A percentile compares a stretch with the other conserved stretches of the same genome.
Conservation (phyloP, 2,888 invertebrate genomes). For the Rhyacophila evoluta region DNA sequence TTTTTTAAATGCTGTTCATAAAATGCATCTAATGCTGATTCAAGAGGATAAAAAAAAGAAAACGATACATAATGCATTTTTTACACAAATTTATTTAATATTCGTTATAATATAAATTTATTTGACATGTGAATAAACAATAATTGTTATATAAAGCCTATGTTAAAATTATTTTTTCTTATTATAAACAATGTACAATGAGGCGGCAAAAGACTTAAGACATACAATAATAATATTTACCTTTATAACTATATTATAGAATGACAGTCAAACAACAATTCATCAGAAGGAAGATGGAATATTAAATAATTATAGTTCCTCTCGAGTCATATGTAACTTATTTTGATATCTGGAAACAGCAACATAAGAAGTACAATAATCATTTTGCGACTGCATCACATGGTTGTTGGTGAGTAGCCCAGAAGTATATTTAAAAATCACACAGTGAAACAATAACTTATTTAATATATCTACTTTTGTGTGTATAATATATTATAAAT, state of each 20-base stretch:
- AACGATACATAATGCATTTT: constrained; percentile 42
- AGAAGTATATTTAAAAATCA: no score
- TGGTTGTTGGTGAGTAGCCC: no score
- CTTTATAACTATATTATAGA: constrained; percentile 5
- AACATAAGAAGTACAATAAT: no score
- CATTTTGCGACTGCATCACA: no score
- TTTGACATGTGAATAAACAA: constrained; percentile 53
- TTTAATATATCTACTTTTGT: no score
- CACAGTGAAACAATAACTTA: no score
- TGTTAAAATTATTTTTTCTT: constrained; percentile 47
- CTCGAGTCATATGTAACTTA: neutral
- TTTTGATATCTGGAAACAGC: no score
- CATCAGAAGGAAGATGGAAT: neutral
- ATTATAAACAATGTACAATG: constrained; percentile 38
- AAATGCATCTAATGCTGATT: no score
- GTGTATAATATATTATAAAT: no score
- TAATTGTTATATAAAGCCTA: constrained; percentile 51
- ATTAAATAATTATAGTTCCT: constrained; percentile 28
- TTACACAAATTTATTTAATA: constrained; percentile 54
- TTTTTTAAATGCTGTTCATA: no score
- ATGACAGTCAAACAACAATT: neutral
- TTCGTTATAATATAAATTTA: constrained; percentile 53
- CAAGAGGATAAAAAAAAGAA: constrained; percentile 38
- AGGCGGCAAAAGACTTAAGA: constrained; percentile 22
- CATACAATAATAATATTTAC: constrained; percentile 20